Evolutionary conservation across 2,888 invertebrate species (phyloP).

Genomic region (Harpalus rubripes): DNA sequence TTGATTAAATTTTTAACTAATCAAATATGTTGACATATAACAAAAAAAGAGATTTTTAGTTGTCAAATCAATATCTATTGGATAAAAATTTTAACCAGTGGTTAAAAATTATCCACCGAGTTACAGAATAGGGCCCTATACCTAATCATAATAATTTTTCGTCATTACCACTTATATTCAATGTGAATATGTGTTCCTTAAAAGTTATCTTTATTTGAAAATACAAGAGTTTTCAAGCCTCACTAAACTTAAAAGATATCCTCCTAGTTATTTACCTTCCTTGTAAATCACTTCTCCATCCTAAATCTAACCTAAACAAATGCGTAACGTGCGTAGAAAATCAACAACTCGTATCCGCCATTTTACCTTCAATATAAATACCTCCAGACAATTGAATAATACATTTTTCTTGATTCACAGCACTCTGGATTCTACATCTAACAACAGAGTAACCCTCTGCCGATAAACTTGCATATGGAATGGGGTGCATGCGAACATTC

Average conservation of each 20-base stretch:
- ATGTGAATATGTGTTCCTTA: background rate
- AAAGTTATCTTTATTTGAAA: background rate
- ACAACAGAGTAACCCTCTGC: slow-evolving; percentile 25
- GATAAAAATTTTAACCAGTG: no score
- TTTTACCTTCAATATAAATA: slow-evolving; percentile 33
- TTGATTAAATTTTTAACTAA: no score
- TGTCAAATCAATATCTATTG: no score
- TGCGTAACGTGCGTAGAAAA: slow-evolving; percentile 41
- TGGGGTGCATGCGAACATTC: slow-evolving; percentile 23
- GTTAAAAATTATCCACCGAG: no score
- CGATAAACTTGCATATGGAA: slow-evolving; percentile 46
- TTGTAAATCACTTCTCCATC: background rate
- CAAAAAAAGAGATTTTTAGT: no score
- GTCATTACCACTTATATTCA: no score
- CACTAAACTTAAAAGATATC: slow-evolving; percentile 4
- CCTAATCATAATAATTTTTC: no score
- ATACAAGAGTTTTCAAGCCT: background rate
- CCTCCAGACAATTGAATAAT: slow-evolving; percentile 41
- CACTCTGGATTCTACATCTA: slow-evolving; percentile 27
- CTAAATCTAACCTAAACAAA: slow-evolving; percentile 13
- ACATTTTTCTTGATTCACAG: slow-evolving; percentile 27
- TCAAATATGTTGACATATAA: no score
- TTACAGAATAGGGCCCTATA: no score
- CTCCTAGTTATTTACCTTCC: background rate
- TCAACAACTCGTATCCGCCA: slow-evolving; percentile 22